Base-by-base conservation (phyloP, 2,888 invertebrate genomes). In the Scaptomyza caliginosa region DNA sequence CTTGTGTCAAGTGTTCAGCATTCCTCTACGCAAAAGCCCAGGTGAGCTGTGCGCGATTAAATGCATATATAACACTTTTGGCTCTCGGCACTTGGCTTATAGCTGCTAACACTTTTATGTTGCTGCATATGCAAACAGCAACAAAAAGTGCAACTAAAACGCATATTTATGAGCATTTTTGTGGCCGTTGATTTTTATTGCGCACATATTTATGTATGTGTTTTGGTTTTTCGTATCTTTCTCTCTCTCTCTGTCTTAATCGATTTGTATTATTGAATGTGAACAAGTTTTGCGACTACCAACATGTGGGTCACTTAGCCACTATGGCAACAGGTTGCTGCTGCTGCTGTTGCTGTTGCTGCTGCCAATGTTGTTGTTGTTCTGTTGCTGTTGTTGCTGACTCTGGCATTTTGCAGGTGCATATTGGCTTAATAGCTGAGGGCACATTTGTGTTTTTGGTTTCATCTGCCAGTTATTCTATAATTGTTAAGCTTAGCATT, bases 301-400 rank as follows among this genome's bases (percentile, higher is more conserved):
- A 68, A 54, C 77, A 77, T 77, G 77, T 77, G 80, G 77, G 77
- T 78, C 77, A 78, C 77, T 78, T 70, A 77, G 80, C 74, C 77
- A 77, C 70, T 77, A 74, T 77, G 73, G 74, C 77, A 77, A 76
- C 80, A 79, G 77, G 80, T 79, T 77, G 77, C 11, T 55, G 40
- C 10, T 51, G 43, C 19, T 59, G 65, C 6, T 49, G 40, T 7
- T 49, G 30, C 13, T 36, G 11, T 45, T 34, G 24, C 38, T 65
- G 19, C 42, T 63, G 56, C n/a, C n/a, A n/a, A 28, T 57, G 62
- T 49, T 56, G 24, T 43, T 39, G n/a, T n/a, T 50, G 36, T 10
- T n/a, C n/a, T 58, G 38, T 30, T 48, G 13, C 28, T 64, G 24
- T 39, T 46, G n/a, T 28, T 42, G 32, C 21, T 50, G 39, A 2